phyloP scores from a whole-genome alignment of 30 jellyfish, hydroid and myxozoan species.

The Nemopilema nomurai region DNA sequence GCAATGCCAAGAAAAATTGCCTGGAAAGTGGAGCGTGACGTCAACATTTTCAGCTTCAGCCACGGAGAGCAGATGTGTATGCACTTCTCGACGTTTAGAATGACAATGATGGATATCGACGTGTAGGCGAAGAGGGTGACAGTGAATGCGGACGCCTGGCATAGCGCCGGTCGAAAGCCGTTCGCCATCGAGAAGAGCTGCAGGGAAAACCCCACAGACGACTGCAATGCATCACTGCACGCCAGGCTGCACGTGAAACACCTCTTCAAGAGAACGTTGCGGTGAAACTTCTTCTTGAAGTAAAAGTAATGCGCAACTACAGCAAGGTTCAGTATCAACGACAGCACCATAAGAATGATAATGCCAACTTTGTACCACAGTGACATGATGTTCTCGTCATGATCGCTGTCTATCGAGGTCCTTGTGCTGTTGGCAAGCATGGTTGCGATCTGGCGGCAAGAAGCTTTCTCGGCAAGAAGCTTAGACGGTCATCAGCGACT shows the following conservation, averaged over 20 bases:
- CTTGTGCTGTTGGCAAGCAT: background rate
- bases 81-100: conserved; percentile 15
- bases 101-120: conserved; percentile 3
- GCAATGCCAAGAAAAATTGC: conserved; percentile 1
- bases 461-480: no score
- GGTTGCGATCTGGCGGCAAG: no score
- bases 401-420: background rate
- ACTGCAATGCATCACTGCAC: conserved; percentile 18
- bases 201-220: conserved; percentile 8
- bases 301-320: background rate
- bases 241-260: conserved; percentile 23
- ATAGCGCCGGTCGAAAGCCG: conserved; percentile 14
- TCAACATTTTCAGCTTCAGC: conserved; percentile 1
- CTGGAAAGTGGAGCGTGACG: conserved; percentile 10
- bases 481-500: no score
- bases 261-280: conserved; percentile 17
- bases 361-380: background rate
- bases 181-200: conserved; percentile 5
- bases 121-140: conserved; percentile 31
- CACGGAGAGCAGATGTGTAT: conserved; percentile 42
- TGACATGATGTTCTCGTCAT: background rate
- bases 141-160: conserved; percentile 27
- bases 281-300: background rate
- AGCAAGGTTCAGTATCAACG: background rate
- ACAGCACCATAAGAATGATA: background rate